phyloP scores from a whole-genome alignment of 2,113 vertebrate genomes.

The Stegostoma tigrinum region DNA sequence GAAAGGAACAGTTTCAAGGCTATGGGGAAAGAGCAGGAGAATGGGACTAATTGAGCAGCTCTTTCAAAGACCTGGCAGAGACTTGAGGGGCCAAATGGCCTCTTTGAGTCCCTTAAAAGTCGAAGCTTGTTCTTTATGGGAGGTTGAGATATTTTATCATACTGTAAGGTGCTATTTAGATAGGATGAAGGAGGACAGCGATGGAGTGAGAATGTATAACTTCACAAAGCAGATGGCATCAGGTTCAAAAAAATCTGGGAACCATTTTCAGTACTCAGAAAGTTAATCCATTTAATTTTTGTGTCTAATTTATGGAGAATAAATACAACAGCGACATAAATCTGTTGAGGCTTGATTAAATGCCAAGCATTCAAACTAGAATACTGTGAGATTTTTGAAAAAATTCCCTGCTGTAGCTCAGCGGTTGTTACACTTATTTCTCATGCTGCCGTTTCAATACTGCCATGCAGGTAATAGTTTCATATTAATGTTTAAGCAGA shows the following conservation, averaged over 20 bases:
- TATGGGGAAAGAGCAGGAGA: too few species aligned
- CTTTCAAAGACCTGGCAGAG: not conserved
- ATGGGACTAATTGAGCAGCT: not conserved
- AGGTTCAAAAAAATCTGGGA: not conserved
- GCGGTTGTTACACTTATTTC: not conserved
- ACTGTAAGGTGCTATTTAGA: not conserved
- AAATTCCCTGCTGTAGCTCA: constrained; percentile 4
- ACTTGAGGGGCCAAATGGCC: not conserved
- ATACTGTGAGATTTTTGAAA: not conserved
- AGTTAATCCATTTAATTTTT: not conserved
- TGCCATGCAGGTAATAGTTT: not conserved
- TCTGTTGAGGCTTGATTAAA: constrained; percentile 3
- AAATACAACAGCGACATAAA: not conserved
- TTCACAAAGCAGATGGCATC: not conserved
- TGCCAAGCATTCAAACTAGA: constrained; percentile 18
- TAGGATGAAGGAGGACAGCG: not conserved
- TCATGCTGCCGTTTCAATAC: not conserved
- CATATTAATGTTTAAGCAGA: not conserved
- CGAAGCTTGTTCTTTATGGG: not conserved
- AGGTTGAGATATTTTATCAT: not conserved
- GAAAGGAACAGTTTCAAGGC: too few species aligned
- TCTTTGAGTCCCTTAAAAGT: not conserved
- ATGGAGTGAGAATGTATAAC: not conserved
- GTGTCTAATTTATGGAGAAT: constrained; percentile 21
- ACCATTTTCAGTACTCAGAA: not conserved